Evolutionary conservation across 2,797 vertebrate species (phyloP).

Genomic region (Sebastes vulpes): DNA sequence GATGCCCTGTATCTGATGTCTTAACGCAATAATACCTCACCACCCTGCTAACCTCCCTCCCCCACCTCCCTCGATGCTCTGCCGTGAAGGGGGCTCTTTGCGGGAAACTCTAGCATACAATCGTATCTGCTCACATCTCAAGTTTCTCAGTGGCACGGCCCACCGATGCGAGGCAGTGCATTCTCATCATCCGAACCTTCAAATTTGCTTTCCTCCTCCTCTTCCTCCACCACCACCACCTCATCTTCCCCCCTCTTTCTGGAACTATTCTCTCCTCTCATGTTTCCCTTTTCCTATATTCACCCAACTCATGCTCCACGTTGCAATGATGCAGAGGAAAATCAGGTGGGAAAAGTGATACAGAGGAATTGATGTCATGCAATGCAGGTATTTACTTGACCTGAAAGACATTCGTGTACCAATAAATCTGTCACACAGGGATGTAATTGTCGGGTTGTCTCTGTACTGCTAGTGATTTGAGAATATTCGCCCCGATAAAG

Average conservation of each 20-base stretch:
- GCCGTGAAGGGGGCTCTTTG: conserved; percentile 79
- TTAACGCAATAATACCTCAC: conserved; percentile 79
- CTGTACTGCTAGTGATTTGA: conserved; percentile 48
- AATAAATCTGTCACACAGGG: conserved; percentile 30
- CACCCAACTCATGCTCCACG: conserved; percentile 27
- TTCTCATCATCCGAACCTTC: conserved; percentile 85
- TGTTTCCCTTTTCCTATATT: conserved; percentile 46
- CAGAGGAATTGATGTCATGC: conserved; percentile 11
- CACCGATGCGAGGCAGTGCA: conserved; percentile 66
- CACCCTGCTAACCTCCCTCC: conserved; percentile 42
- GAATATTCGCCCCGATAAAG: conserved; percentile 40
- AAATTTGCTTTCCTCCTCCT: conserved; percentile 65
- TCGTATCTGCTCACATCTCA: conserved; percentile 84
- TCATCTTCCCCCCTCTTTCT: conserved; percentile 49
- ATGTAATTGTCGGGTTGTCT: conserved; percentile 35
- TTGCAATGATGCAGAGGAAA: conserved; percentile 44
- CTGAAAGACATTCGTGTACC: conserved; percentile 22
- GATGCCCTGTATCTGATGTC: conserved; percentile 78
- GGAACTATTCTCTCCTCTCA: conserved; percentile 45
- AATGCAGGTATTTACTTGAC: conserved; percentile 42
- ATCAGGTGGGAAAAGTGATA: conserved; percentile 44
- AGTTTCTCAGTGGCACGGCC: conserved; percentile 79
- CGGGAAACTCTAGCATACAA: conserved; percentile 85
- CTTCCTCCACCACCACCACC: conserved; percentile 19
- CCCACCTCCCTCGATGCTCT: conserved; percentile 38